phyloP scores from a whole-genome alignment of 1,140 invertebrate genomes.

The Caenorhabditis tropicalis region DNA sequence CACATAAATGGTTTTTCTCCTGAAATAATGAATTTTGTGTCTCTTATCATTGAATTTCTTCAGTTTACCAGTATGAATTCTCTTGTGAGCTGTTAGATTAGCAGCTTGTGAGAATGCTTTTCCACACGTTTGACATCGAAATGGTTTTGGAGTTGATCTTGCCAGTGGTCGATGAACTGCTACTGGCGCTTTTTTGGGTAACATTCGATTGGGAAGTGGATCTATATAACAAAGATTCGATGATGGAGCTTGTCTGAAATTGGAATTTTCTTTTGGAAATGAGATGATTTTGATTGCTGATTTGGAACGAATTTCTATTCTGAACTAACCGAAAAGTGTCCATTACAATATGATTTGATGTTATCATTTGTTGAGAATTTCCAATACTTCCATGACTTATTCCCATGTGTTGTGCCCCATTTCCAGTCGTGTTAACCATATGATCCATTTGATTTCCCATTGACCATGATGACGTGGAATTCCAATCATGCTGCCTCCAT shows the following conservation, averaged over 20 bases:
- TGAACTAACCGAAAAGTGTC: not conserved
- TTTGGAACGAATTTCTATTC: not conserved
- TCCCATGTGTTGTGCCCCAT: not conserved
- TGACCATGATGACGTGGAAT: conserved; percentile 15
- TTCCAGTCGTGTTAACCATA: not conserved
- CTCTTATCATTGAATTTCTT: not conserved
- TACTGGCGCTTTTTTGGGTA: not conserved
- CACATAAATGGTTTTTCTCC: conserved; percentile 85
- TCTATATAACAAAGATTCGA: not conserved
- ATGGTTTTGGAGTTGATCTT: not conserved
- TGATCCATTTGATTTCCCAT: conserved; percentile 28
- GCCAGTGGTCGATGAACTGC: not conserved
- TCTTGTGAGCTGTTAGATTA: conserved; percentile 78
- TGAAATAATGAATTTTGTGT: not conserved
- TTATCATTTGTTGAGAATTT: not conserved
- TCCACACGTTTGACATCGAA: conserved; percentile 74
- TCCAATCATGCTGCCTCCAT: conserved; percentile 29
- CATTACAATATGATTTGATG: not conserved
- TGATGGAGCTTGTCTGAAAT: not conserved
- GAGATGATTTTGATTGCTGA: too few relatives aligned
- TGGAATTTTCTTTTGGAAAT: too few relatives aligned
- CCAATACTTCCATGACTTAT: not conserved
- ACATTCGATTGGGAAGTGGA: not conserved
- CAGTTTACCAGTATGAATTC: conserved; percentile 75
- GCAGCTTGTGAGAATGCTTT: conserved; percentile 80